These are phyloP conservation scores for Thunnus thynnus DNA, from an alignment of 2,113 vertebrate species.

Conservation along the genomic window DNA sequence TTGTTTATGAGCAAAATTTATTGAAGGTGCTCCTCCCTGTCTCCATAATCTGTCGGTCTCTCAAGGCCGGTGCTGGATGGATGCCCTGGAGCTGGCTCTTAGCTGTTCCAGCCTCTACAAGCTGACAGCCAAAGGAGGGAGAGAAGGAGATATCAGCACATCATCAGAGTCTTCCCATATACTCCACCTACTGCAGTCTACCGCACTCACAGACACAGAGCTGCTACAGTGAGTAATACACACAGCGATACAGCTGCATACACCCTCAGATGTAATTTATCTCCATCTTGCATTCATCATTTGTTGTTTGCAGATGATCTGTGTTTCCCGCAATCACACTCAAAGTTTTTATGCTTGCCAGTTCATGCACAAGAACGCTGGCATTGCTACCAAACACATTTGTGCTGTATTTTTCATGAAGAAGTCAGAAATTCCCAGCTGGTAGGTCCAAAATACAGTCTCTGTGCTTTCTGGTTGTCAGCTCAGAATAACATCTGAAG, in stretches of 20 bases:
- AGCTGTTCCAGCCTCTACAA: constrained; percentile 95
- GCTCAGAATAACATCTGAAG: background rate
- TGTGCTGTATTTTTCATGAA: background rate
- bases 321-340: background rate
- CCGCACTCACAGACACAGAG: constrained; percentile 87
- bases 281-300: background rate
- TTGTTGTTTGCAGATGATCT: constrained; percentile 2
- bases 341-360: background rate
- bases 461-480: background rate
- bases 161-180: constrained; percentile 88
- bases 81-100: constrained; percentile 94
- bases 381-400: background rate
- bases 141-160: constrained; percentile 88
- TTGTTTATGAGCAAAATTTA: background rate
- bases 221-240: constrained; percentile 90
- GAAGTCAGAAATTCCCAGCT: constrained; percentile 6
- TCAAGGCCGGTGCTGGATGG: constrained; percentile 97
- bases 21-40: background rate
- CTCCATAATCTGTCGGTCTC: background rate
- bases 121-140: constrained; percentile 87
- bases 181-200: constrained; percentile 88
- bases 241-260: background rate
- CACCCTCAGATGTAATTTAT: background rate
- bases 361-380: background rate
- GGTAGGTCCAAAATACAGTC: background rate